phyloP scores from a whole-genome alignment of 1,140 invertebrate species.

The Stegodyphus mimosarum region DNA sequence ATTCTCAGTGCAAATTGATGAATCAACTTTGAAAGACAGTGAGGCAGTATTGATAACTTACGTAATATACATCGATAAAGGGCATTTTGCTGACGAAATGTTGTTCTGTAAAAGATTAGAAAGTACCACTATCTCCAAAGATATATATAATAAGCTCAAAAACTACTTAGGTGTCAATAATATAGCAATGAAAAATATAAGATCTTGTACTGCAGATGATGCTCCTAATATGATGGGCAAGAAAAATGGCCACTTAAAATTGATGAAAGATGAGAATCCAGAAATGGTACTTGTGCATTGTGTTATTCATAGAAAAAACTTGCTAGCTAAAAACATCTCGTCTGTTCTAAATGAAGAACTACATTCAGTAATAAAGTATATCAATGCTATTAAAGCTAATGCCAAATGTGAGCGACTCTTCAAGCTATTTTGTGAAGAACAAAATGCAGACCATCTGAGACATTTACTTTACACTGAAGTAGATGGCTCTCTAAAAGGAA shows the following conservation, averaged over 20 bases:
- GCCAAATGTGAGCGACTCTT: slow-evolving; percentile 22
- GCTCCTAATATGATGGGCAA: slow-evolving; percentile 43
- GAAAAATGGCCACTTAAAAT: slow-evolving; percentile 33
- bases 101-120: slow-evolving; percentile 65
- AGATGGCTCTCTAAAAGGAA: slow-evolving; percentile 56
- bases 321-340: slow-evolving; percentile 26
- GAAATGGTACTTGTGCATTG: slow-evolving; percentile 48
- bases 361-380: slow-evolving; percentile 20
- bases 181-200: slow-evolving; percentile 34
- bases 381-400: slow-evolving; percentile 18
- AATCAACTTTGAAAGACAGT: slow-evolving; percentile 60
- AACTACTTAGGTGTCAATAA: slow-evolving; percentile 28
- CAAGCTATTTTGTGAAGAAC: slow-evolving; percentile 31
- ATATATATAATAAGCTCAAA: slow-evolving; percentile 56
- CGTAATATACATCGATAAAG: slow-evolving; percentile 62
- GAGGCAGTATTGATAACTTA: slow-evolving; percentile 63
- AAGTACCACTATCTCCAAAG: slow-evolving; percentile 63
- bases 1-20: too few species aligned
- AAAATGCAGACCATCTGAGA: too few species aligned
- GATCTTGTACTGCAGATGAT: slow-evolving; percentile 12
- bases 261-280: slow-evolving; percentile 50
- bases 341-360: slow-evolving; percentile 17
- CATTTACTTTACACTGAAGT: slow-evolving; percentile 46
- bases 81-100: slow-evolving; percentile 35
- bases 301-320: slow-evolving; percentile 35